Evolutionary conservation across 2,888 invertebrate genomes (phyloP).

Genomic region (Pristionchus maxplancki): DNA sequence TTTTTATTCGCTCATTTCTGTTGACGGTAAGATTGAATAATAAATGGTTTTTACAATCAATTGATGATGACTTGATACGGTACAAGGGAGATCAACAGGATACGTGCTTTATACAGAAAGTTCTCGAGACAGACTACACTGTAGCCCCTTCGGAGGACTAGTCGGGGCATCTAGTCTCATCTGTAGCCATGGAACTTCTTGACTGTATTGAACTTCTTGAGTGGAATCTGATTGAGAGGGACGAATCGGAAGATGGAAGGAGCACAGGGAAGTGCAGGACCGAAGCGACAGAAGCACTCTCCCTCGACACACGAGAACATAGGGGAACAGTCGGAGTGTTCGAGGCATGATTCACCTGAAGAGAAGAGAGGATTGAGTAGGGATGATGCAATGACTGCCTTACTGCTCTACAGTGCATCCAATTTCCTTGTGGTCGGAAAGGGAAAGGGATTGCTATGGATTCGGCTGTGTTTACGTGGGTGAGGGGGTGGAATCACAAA

Average conservation of each 20-base stretch:
- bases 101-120: conserved; percentile 47
- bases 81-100: not conserved
- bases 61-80: not conserved
- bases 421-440: not conserved
- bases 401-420: not conserved
- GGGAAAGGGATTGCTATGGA: not conserved
- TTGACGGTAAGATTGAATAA: conserved; percentile 30
- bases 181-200: conserved; percentile 38
- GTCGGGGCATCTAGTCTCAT: conserved; percentile 12
- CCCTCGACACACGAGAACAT: conserved; percentile 45
- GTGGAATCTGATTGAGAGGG: conserved; percentile 47
- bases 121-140: not conserved
- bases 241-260: conserved; percentile 48
- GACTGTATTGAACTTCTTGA: conserved; percentile 29
- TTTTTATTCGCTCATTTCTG: conserved; percentile 36
- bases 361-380: not conserved
- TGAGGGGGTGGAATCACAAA: not conserved
- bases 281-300: conserved; percentile 33
- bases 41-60: conserved; percentile 29
- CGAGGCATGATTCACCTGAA: conserved; percentile 40
- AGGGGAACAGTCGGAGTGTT: conserved; percentile 34
- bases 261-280: conserved; percentile 42
- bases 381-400: not conserved
- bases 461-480: not conserved
- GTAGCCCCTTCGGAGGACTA: not conserved